phyloP scores from a whole-genome alignment of 2,888 invertebrate species.

The Cacoxenus indagator region DNA sequence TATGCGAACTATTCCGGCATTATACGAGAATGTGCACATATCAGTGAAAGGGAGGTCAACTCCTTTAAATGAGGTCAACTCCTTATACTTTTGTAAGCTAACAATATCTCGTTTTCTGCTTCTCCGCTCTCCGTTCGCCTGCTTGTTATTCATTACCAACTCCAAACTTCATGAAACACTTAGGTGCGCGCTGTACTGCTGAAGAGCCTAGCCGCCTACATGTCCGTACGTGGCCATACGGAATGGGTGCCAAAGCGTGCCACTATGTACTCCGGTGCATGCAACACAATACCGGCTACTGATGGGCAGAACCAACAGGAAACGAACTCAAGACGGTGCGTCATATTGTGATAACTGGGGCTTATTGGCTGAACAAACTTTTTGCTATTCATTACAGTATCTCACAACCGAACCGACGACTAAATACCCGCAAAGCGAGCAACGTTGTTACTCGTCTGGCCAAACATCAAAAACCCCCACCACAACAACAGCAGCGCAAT shows the following conservation, averaged over 20 bases:
- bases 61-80: too few species aligned
- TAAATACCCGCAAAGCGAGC: slow-evolving; percentile 48
- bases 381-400: slow-evolving; percentile 44
- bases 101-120: not conserved
- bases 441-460: slow-evolving; percentile 38
- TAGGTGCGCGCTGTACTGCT: slow-evolving; percentile 72
- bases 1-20: too few species aligned
- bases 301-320: slow-evolving; percentile 61
- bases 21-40: too few species aligned
- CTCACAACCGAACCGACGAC: slow-evolving; percentile 53
- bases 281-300: slow-evolving; percentile 69
- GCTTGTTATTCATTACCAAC: not conserved
- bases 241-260: slow-evolving; percentile 69
- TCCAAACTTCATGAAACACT: not conserved
- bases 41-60: too few species aligned
- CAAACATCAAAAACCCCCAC: not conserved
- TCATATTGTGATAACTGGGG: not conserved
- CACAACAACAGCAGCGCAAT: not conserved
- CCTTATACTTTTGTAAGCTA: slow-evolving; percentile 10
- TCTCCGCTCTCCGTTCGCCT: not conserved
- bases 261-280: slow-evolving; percentile 69
- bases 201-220: slow-evolving; percentile 71
- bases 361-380: not conserved
- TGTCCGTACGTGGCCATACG: slow-evolving; percentile 70
- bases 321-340: slow-evolving; percentile 58